These are phyloP conservation scores for Cisticola juncidis DNA, from an alignment of 2,113 vertebrate genomes.

Conservation along the genomic window DNA sequence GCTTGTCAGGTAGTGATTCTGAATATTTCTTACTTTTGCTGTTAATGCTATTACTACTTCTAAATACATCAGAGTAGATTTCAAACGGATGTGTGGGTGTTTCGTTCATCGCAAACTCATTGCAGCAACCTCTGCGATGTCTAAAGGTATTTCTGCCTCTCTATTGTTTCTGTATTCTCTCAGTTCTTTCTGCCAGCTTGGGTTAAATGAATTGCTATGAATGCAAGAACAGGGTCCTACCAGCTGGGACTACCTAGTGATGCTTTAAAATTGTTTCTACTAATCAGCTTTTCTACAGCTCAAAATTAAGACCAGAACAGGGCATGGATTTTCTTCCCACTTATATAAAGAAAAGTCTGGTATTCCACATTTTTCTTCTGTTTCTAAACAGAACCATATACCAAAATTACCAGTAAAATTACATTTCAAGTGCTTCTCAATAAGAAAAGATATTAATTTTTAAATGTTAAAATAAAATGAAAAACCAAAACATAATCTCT, in stretches of 20 bases:
- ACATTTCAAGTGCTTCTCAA: background rate
- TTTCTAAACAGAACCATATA: background rate
- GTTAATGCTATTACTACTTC: background rate
- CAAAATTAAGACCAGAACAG: background rate
- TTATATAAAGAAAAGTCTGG: background rate
- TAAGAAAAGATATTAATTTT: background rate
- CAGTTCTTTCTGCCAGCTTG: background rate
- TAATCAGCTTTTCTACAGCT: background rate
- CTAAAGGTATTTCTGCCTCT: background rate
- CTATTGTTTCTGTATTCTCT: background rate
- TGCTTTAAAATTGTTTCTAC: background rate
- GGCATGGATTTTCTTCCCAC: background rate
- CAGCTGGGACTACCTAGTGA: background rate
- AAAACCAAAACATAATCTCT: rapidly evolving
- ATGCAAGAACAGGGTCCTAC: background rate
- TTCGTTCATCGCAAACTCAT: background rate
- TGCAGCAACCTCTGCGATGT: background rate
- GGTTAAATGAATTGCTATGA: background rate
- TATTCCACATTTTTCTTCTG: background rate
- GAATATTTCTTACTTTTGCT: background rate
- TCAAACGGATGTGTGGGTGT: background rate
- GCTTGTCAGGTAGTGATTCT: background rate
- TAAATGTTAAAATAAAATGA: background rate
- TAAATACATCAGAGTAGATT: background rate
- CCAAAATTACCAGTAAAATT: background rate